phyloP scores from a whole-genome alignment of 2,113 vertebrate genomes.

The Anolis carolinensis region DNA sequence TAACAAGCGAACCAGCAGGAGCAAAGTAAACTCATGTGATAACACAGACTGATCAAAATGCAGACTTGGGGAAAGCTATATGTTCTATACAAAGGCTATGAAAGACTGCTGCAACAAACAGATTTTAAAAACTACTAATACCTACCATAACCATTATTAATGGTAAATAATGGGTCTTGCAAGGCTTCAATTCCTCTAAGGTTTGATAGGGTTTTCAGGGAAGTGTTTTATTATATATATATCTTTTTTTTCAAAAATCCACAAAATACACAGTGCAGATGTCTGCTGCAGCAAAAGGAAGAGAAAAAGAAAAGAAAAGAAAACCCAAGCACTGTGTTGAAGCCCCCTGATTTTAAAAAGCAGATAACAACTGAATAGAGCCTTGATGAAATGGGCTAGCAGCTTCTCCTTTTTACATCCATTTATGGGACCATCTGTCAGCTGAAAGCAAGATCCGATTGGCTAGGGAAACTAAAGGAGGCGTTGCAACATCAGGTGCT shows the following conservation, averaged over 20 bases:
- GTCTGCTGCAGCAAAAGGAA: conserved; percentile 69
- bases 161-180: conserved; percentile 79
- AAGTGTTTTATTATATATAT: conserved; percentile 64
- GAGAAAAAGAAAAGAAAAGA: conserved; percentile 11
- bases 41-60: conserved; percentile 75
- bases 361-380: conserved; percentile 78
- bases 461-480: conserved; percentile 80
- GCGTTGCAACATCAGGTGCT: conserved; percentile 85
- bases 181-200: conserved; percentile 83
- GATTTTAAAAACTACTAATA: conserved; percentile 80
- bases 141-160: conserved; percentile 99
- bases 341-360: conserved; percentile 77
- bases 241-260: conserved; percentile 59
- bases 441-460: conserved; percentile 83
- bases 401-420: conserved; percentile 79
- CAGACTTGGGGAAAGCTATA: conserved; percentile 68
- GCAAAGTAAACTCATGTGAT: conserved; percentile 77
- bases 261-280: conserved; percentile 74
- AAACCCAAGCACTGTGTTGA: conserved; percentile 49
- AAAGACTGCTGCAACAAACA: conserved; percentile 69
- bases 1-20: conserved; percentile 58
- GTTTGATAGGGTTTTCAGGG: conserved; percentile 77
- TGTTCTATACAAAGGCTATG: conserved; percentile 62
- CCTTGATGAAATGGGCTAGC: conserved; percentile 80
- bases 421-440: conserved; percentile 87